Evolutionary conservation across 1,140 invertebrate species (phyloP).

Genomic region (Neodiprion lecontei): DNA sequence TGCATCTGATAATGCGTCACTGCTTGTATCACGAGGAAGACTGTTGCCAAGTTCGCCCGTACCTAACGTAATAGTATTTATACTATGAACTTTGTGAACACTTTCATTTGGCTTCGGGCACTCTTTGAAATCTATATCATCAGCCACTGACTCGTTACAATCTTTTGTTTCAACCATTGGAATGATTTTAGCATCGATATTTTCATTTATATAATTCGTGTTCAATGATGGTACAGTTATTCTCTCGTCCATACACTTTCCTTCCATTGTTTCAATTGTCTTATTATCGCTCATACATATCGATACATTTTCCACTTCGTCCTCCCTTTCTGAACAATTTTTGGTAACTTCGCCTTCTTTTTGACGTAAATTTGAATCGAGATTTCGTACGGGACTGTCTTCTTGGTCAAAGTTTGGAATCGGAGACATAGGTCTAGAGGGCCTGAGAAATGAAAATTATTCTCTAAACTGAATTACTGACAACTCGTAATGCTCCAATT

Average conservation of each 20-base stretch:
- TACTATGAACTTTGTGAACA: constrained; percentile 53
- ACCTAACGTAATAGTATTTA: constrained; percentile 51
- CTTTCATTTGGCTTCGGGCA: constrained; percentile 40
- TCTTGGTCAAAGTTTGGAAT: constrained; percentile 71
- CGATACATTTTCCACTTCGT: constrained; percentile 24
- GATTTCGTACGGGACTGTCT: constrained; percentile 42
- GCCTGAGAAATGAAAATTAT: constrained; percentile 59
- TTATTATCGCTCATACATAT: constrained; percentile 53
- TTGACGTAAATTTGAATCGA: constrained; percentile 47
- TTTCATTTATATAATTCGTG: constrained; percentile 40
- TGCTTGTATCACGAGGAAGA: constrained; percentile 67
- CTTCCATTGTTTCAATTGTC: constrained; percentile 56
- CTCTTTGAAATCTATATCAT: constrained; percentile 35
- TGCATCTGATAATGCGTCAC: constrained; percentile 67
- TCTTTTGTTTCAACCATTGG: constrained; percentile 41
- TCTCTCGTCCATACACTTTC: constrained; percentile 45
- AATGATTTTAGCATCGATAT: constrained; percentile 36
- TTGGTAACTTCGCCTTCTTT: constrained; percentile 27
- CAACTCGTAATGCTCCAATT: constrained; percentile 17
- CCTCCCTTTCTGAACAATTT: constrained; percentile 30
- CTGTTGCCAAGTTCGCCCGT: constrained; percentile 59
- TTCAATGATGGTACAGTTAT: constrained; percentile 32
- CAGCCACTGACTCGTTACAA: constrained; percentile 37
- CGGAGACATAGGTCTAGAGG: constrained; percentile 81
- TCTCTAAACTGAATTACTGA: background rate